phyloP scores from a whole-genome alignment of 2,113 vertebrate species.

The Tragelaphus imberbis region DNA sequence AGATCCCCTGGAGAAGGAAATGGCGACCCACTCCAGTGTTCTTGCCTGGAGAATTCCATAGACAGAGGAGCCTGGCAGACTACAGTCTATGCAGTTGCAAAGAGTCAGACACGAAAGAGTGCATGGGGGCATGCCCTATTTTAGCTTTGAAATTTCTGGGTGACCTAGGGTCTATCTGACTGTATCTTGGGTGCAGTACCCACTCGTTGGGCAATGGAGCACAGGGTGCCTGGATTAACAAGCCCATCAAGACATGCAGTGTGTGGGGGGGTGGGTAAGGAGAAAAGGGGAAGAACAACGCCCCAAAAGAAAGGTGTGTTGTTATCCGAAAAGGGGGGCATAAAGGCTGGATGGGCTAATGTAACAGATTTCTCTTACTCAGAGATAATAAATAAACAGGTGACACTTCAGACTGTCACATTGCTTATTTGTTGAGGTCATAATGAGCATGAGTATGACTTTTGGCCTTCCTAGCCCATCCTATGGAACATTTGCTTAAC shows the following conservation, averaged over 20 bases:
- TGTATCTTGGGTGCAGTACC: background rate
- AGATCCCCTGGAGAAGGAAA: background rate
- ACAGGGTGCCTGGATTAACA: background rate
- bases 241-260: background rate
- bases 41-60: background rate
- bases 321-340: background rate
- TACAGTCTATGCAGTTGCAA: background rate
- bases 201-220: background rate
- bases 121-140: background rate
- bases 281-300: background rate
- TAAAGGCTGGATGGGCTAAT: background rate
- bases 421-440: background rate
- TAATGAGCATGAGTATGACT: background rate
- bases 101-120: background rate
- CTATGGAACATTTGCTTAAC: background rate
- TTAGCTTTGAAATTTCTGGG: background rate
- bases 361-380: background rate
- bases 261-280: fast-evolving
- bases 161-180: background rate
- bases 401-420: background rate
- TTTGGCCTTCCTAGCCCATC: background rate
- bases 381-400: background rate
- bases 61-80: background rate
- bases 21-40: background rate
- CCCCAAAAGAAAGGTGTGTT: background rate